A percentile compares a stretch with the other conserved stretches of the same genome.
phyloP scores from a whole-genome alignment of 1,140 invertebrate species.

The Zaprionus taronus region DNA sequence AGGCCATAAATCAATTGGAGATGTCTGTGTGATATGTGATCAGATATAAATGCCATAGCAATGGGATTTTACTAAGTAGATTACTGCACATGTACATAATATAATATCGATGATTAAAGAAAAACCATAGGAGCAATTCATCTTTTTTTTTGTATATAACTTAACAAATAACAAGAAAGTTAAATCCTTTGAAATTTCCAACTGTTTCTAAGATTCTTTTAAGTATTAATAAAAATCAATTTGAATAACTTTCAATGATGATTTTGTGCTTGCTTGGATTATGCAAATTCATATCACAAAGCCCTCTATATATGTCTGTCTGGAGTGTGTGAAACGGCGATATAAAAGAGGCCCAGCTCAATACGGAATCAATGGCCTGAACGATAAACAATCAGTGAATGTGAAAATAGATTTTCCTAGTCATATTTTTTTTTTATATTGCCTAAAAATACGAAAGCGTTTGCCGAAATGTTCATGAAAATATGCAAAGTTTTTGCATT shows the following conservation, averaged over 20 bases:
- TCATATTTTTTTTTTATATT: slow-evolving; percentile 57
- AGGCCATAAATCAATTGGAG: neutral
- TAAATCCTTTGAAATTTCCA: neutral
- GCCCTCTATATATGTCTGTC: neutral
- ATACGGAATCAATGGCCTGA: slow-evolving; percentile 66
- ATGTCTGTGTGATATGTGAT: neutral
- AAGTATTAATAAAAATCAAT: slow-evolving; percentile 62
- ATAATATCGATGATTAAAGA: neutral
- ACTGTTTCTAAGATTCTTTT: slow-evolving; percentile 16
- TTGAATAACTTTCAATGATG: slow-evolving; percentile 41
- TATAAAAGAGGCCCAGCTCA: slow-evolving; percentile 37
- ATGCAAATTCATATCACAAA: slow-evolving; percentile 51
- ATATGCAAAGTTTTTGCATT: slow-evolving; percentile 72
- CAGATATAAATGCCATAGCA: slow-evolving; percentile 7
- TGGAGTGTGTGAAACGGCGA: slow-evolving; percentile 22
- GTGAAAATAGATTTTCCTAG: slow-evolving; percentile 72
- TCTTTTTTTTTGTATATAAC: neutral
- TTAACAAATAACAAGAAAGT: neutral
- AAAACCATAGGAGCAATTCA: neutral
- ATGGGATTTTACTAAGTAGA: neutral
- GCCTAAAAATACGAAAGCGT: slow-evolving; percentile 44
- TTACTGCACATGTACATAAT: neutral
- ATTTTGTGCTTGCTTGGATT: slow-evolving; percentile 35
- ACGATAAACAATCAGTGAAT: slow-evolving; percentile 66
- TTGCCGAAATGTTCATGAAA: slow-evolving; percentile 43